Evolutionary conservation across 2,888 invertebrate species (phyloP).

Genomic region (Agapostemon virescens): DNA sequence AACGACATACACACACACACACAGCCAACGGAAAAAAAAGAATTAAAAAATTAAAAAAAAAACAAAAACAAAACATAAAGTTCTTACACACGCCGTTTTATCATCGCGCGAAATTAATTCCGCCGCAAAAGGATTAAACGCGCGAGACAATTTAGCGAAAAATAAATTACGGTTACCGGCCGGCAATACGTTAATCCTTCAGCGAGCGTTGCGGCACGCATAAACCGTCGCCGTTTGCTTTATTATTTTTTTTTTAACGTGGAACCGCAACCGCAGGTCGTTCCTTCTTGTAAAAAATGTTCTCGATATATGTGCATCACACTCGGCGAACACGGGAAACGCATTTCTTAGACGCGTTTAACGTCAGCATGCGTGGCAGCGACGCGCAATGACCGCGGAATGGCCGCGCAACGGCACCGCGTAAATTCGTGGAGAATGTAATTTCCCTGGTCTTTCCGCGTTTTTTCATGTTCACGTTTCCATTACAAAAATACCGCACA

Average conservation of each 20-base stretch:
- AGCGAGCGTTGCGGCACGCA: background rate
- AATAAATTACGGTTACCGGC: slow-evolving; percentile 50
- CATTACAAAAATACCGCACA: no score
- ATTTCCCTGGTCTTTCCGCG: no score
- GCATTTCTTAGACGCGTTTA: slow-evolving; percentile 36
- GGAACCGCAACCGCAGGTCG: background rate
- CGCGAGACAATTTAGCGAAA: slow-evolving; percentile 29
- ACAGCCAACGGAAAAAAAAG: background rate
- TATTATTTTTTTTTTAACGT: slow-evolving; percentile 23
- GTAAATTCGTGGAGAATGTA: no score
- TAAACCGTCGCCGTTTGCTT: slow-evolving; percentile 1
- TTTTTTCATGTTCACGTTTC: no score
- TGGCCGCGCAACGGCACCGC: slow-evolving; percentile 3
- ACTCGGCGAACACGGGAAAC: slow-evolving; percentile 39
- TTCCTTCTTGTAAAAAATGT: slow-evolving; percentile 31
- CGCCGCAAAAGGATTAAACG: slow-evolving; percentile 32
- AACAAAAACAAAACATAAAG: background rate
- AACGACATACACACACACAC: no score
- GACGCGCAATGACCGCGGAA: background rate
- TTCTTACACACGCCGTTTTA: background rate
- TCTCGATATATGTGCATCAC: slow-evolving; percentile 34
- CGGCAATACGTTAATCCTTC: slow-evolving; percentile 44
- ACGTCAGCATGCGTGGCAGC: background rate
- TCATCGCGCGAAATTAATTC: slow-evolving; percentile 30
- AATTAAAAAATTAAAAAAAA: no score